phyloP scores from a whole-genome alignment of 1,140 invertebrate species.

The Tyrophagus putrescentiae region DNA sequence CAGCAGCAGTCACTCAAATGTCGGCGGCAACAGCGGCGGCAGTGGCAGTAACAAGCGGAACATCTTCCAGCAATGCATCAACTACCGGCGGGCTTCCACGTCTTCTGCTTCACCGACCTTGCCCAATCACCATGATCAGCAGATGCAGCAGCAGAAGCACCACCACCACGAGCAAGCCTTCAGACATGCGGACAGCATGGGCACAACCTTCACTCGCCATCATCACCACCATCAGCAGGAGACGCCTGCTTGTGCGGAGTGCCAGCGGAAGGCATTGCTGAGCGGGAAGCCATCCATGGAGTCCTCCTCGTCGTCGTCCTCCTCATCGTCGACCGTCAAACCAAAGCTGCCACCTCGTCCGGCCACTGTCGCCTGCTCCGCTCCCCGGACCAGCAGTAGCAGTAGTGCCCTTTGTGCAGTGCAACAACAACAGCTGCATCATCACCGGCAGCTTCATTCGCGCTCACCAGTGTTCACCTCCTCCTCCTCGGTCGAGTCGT shows the following conservation, averaged over 20 bases:
- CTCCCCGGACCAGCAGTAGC: background rate
- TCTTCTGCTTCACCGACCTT: background rate
- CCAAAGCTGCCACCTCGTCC: background rate
- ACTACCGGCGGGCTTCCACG: background rate
- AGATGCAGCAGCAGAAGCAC: background rate
- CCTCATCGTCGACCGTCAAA: background rate
- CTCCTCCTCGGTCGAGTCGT: too few species aligned
- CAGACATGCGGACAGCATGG: background rate
- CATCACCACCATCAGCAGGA: background rate
- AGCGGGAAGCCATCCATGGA: conserved; percentile 24
- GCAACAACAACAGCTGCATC: too few species aligned
- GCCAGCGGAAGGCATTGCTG: background rate
- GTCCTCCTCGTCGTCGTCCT: background rate
- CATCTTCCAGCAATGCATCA: conserved; percentile 7
- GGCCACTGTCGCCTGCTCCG: background rate
- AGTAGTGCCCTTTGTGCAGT: background rate
- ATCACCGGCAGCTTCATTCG: too few species aligned
- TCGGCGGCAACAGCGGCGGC: background rate
- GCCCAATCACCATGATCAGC: background rate
- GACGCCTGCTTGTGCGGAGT: background rate
- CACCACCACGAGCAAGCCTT: background rate
- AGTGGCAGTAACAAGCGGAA: background rate
- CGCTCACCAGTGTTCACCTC: too few species aligned
- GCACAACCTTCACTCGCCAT: background rate
- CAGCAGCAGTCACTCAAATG: too few species aligned